Conservation (phyloP, 2,888 invertebrate species). For the Athalia cordata region DNA sequence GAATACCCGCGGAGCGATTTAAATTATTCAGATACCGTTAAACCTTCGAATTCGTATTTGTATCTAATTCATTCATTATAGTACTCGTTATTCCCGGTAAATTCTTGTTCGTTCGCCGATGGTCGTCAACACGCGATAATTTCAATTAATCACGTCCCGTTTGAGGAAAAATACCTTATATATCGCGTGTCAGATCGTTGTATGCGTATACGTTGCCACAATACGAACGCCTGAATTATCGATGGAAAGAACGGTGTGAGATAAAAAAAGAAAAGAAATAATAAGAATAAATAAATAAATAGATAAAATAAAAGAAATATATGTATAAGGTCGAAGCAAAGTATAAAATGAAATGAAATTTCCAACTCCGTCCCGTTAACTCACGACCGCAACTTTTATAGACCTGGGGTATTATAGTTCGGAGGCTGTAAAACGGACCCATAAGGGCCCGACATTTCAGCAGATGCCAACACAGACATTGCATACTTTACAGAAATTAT, state of each 20-base stretch:
- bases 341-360: not conserved
- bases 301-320: not conserved
- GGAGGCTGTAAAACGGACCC: slow-evolving; percentile 21
- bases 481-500: slow-evolving; percentile 4
- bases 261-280: not conserved
- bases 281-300: not conserved
- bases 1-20: slow-evolving; percentile 1
- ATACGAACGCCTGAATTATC: slow-evolving; percentile 3
- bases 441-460: slow-evolving; percentile 7
- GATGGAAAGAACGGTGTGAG: slow-evolving; percentile 17
- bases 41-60: slow-evolving; percentile 33
- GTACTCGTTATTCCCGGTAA: slow-evolving; percentile 27
- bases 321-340: not conserved
- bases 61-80: slow-evolving; percentile 21
- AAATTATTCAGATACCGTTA: slow-evolving; percentile 40
- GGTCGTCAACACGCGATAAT: slow-evolving; percentile 30
- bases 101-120: not conserved
- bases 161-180: slow-evolving; percentile 11
- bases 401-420: slow-evolving; percentile 3
- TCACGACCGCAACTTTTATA: not conserved
- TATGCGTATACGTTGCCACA: slow-evolving; percentile 22
- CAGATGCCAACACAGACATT: not conserved
- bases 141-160: slow-evolving; percentile 35
- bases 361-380: slow-evolving; percentile 16
- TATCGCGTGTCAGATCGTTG: not conserved